Base-by-base conservation (phyloP, 2,113 vertebrate genomes). In the Chaenocephalus aceratus region DNA sequence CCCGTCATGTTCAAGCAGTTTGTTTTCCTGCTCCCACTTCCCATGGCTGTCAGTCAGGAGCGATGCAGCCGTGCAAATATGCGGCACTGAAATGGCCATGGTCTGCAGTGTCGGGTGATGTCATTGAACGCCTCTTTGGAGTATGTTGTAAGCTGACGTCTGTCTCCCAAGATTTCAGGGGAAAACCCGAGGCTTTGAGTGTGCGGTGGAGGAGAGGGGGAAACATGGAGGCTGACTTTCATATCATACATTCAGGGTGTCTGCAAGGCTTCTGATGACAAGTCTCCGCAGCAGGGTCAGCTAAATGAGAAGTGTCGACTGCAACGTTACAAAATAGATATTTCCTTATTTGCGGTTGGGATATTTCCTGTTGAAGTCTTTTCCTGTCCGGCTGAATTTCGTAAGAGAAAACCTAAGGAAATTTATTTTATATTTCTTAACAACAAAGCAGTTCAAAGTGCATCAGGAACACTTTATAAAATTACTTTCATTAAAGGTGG, bases 51-150 rank as follows among this genome's bases (percentile, higher is more conserved):
- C 77, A 84, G 59, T 85, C 64, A 82, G 77, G 59, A 72, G 70
- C 82, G 86, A 87, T 85, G 85, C 83, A 91, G 63, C 5, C 72
- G 52, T 71, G 73, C 77, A 90, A 89, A 65, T 82, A 88, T 92
- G 90, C 61, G 79, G 84, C 48, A 4, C 83, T 70, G 82, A 76
- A 82, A 86, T 70, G 84, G 86, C 26, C 26, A 26, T 26, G 26
- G 26, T 26, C 26, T 26, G 26, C 26, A 21, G 23, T 61, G 58
- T 80, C 58, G 59, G 68, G 85, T 94, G 92, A 94, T 92, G 90
- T 93, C 89, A 91, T 88, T 69, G 70, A 56, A 63, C 44, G 66
- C 78, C 68, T 90, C 73, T 76, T 41, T 83, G 77, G 67, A 86
- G 76, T 74, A 72, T 36, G 78, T 65, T 87, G 48, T 72, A 75